Evolutionary conservation across 1,140 invertebrate species (phyloP), one percentile per base, ranked within the genome.

Genomic region (Homarus americanus): DNA sequence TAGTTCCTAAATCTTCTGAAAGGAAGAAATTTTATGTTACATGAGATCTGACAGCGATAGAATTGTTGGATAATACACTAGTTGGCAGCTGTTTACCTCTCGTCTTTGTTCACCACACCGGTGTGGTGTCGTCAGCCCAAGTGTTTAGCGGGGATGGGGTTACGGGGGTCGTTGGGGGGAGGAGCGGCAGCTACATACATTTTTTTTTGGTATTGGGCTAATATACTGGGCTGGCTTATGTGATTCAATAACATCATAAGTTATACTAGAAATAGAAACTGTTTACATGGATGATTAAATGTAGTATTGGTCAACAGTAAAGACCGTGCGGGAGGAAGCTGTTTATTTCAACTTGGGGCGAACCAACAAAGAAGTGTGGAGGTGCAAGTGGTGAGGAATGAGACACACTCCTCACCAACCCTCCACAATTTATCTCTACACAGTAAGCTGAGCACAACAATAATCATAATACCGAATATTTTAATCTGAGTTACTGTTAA

Each of bases 121-220:
- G 63, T 69, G 28, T 7, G 24, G n/a, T 69, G 63, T 69, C 63
- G 63, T 69, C 63, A 69, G 63, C n/a, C n/a, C n/a, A n/a, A n/a
- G n/a, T n/a, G n/a, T n/a, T n/a, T n/a, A n/a, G n/a, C n/a, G n/a
- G n/a, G n/a, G n/a, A n/a, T n/a, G n/a, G n/a, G n/a, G n/a, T n/a
- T n/a, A n/a, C n/a, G n/a, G n/a, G n/a, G n/a, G n/a, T n/a, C n/a
- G n/a, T n/a, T n/a, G n/a, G n/a, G 5, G 44, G 44, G 12, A 5
- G 44, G 44, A 49, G 44, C 63, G n/a, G 7, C 63, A 9, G n/a
- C 53, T 32, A 32, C 5, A 69, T 32, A 32, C 7, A 63, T 63
- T 20, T 20, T 20, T 12, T 32, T 4, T 32, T 9, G 32, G n/a
- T 32, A 32, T 1, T 69, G n/a, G 63, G 2, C n/a, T 69, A 24